Evolutionary conservation across 2,888 invertebrate genomes (phyloP).

Genomic region (Cheilosia pagana): DNA sequence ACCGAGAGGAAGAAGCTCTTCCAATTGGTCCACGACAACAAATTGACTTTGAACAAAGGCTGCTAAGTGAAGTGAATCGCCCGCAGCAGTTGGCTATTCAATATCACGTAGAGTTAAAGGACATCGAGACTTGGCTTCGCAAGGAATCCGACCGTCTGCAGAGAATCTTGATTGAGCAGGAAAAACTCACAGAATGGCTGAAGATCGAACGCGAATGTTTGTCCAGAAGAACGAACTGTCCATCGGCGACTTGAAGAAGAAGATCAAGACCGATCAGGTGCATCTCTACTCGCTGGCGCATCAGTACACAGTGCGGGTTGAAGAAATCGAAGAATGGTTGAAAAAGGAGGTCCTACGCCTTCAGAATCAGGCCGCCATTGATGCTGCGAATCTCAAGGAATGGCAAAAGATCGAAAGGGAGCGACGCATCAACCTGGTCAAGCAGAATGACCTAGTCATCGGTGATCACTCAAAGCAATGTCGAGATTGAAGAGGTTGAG

Average conservation of each 20-base stretch:
- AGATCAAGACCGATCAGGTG: conserved; percentile 79
- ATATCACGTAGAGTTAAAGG: conserved; percentile 81
- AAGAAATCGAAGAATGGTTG: conserved; percentile 82
- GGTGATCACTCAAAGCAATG: conserved; percentile 82
- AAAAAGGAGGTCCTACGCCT: conserved; percentile 80
- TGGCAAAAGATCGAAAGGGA: conserved; percentile 82
- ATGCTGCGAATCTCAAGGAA: conserved; percentile 79
- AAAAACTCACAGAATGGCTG: conserved; percentile 81
- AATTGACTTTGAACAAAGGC: conserved; percentile 79
- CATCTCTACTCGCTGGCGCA: conserved; percentile 80
- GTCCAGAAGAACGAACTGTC: conserved; percentile 80
- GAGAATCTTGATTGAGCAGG: conserved; percentile 78
- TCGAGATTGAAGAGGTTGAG: conserved; percentile 81
- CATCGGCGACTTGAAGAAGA: conserved; percentile 80
- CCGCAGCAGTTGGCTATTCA: conserved; percentile 79
- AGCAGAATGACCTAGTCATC: conserved; percentile 80
- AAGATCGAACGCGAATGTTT: conserved; percentile 80
- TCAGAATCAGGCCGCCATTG: conserved; percentile 79
- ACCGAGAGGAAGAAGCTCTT: conserved; percentile 79
- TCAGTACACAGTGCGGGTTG: conserved; percentile 81
- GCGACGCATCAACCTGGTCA: conserved; percentile 80
- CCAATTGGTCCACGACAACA: conserved; percentile 79
- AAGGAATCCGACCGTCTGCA: conserved; percentile 80
- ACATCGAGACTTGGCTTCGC: conserved; percentile 81
- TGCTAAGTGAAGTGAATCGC: conserved; percentile 80